Base-by-base conservation (phyloP, 1,140 invertebrate species). In the Tenebrio molitor region DNA sequence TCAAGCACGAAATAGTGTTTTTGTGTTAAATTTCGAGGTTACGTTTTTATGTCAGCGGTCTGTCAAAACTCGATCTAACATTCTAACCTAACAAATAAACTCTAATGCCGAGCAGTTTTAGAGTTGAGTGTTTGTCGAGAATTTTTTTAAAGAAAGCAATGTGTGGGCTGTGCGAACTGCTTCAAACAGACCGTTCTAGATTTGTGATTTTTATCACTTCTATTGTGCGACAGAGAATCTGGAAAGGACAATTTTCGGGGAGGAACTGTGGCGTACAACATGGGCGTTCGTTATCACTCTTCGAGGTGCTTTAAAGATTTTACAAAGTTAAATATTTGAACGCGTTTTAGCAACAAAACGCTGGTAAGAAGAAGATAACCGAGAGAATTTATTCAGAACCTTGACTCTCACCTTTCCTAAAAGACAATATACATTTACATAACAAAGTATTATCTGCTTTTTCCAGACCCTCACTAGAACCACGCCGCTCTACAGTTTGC, bases 401-500 rank as follows among this genome's bases (percentile, higher is more conserved):
- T 73, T 69, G 50, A 69, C 72, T 73, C 66, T 69, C 72, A 73
- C 72, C 72, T 73, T 65, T 73, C 33, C 15, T 62, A 46, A 73
- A 69, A 73, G 71, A 73, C 72, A 73, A 73, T 69, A 73, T 29
- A 66, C 70, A 72, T 72, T 72, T 72, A 73, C 72, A 73, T 73
- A 69, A 73, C 72, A 53, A 64, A 64, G 72, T 69, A 73, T 73
- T 73, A 73, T 73, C 72, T 69, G 50, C 58, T 73, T 67, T 73
- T 73, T 73, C 66, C 72, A 73, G 50, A 44, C 71, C 58, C 25
- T 39, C 23, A 34, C 50, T 58, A 58, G 50, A 58, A 29, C 21
- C 50, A 17, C 21, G n/a, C 23, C 23, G 23, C 25, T 58, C 42
- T 50, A 21, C 21, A 41, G 71, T 67, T 69, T 73, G 66, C 65